phyloP scores from a whole-genome alignment of 2,113 vertebrate species.

The Forbesichthys papilliferus region DNA sequence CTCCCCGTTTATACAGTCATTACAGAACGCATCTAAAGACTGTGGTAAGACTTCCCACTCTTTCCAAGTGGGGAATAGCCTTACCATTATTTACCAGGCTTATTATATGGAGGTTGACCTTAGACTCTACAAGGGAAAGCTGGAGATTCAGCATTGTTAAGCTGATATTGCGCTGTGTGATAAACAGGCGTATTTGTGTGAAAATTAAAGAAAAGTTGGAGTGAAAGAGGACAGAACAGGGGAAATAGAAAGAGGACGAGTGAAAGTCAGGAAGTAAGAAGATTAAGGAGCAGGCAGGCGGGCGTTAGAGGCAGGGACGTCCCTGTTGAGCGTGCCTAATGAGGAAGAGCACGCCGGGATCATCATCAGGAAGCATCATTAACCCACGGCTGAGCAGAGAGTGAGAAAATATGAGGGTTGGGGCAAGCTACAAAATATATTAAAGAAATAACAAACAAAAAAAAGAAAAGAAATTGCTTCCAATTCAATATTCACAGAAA shows the following conservation, averaged over 20 bases:
- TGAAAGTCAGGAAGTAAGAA: conserved; percentile 60
- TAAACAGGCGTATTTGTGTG: conserved; percentile 43
- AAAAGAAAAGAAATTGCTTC: conserved; percentile 70
- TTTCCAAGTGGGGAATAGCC: conserved; percentile 30
- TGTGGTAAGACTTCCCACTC: no score
- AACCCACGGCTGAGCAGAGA: conserved; percentile 61
- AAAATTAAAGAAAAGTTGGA: conserved; percentile 24
- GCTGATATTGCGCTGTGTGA: conserved; percentile 63
- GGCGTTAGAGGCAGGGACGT: conserved; percentile 58
- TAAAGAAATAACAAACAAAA: conserved; percentile 4
- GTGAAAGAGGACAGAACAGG: conserved; percentile 18
- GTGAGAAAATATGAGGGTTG: conserved; percentile 13
- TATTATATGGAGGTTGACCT: conserved; percentile 54
- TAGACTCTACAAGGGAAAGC: conserved; percentile 33
- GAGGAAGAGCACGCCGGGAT: conserved; percentile 75
- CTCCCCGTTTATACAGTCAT: conserved; percentile 59
- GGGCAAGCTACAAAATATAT: neutral
- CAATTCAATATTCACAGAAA: conserved; percentile 75
- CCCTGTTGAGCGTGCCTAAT: conserved; percentile 74
- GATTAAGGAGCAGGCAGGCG: conserved; percentile 46
- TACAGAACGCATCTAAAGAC: conserved; percentile 21
- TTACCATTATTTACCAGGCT: conserved; percentile 59
- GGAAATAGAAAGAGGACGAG: conserved; percentile 41
- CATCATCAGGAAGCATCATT: conserved; percentile 79
- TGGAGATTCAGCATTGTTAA: conserved; percentile 48